Evolutionary conservation across 2,888 invertebrate species (phyloP), one percentile per base, ranked within the genome.

Genomic region (Andrena flavipes): DNA sequence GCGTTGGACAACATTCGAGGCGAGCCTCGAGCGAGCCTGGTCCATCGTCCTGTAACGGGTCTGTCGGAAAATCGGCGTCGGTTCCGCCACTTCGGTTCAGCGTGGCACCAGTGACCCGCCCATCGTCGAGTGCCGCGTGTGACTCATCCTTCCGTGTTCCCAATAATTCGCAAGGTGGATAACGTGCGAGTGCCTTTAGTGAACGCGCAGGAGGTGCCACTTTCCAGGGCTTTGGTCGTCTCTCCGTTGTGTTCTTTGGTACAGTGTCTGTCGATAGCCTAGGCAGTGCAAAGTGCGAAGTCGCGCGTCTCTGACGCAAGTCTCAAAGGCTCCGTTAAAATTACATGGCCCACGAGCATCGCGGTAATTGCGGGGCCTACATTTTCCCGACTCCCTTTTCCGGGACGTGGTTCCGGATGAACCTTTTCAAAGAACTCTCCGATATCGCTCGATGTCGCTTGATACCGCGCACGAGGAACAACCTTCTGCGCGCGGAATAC

Each of bases 1-100:
- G 67, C 75, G 69, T 76, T 76, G 67, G 77, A 68, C 71, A 68
- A 70, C 60, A 20, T 70, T 80, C 83, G 73, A 26, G 68, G 54
- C 63, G 75, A 76, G 63, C 63, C 68, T 51, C 67, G 60, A 49
- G 35, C 49, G 30, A 63, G 23, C 63, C 60, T 63, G 71, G 70
- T 71, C 65, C 84, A 70, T 74, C 77, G 76, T 63, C 54, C 68
- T 54, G 48, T 8, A 35, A 68, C 51, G 42, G 42, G 59, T 8
- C 59, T 23, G 8, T 30, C 30, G 64, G 42, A 8, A 56, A 71
- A 80, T 59, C 60, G 62, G 49, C 65, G 65, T 73, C 67, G 42
- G 62, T 2, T 2, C 48, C 64, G 23, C 51, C 59, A 33, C 26
- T 59, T 33, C 69, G 26, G 13, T 6, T 13, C n/a, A 6, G 16